phyloP scores from a whole-genome alignment of 2,888 invertebrate species.

The Listrodromus nycthemerus region DNA sequence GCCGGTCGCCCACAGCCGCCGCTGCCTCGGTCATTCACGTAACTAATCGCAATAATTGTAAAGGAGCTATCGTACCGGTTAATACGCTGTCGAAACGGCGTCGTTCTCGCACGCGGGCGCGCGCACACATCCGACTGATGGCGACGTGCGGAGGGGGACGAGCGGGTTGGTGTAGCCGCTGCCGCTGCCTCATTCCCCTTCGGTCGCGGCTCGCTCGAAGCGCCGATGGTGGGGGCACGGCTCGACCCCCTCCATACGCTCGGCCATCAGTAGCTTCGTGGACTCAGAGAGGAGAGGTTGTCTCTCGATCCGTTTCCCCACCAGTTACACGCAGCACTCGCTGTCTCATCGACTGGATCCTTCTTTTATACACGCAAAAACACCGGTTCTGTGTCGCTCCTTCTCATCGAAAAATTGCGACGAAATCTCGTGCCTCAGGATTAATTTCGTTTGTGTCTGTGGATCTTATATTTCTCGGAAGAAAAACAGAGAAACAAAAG shows the following conservation, averaged over 20 bases:
- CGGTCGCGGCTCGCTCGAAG: slow-evolving; percentile 12
- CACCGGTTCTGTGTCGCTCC: background rate
- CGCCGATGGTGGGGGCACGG: slow-evolving; percentile 69
- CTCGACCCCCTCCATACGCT: slow-evolving; percentile 77
- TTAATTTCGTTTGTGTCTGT: slow-evolving; percentile 28
- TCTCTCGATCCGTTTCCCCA: slow-evolving; percentile 52
- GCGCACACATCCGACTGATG: slow-evolving; percentile 13
- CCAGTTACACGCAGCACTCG: slow-evolving; percentile 34
- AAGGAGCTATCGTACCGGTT: slow-evolving; percentile 84
- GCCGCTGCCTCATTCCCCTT: slow-evolving; percentile 45
- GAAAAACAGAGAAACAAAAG: background rate
- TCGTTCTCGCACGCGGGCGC: slow-evolving; percentile 69
- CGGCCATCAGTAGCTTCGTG: slow-evolving; percentile 81
- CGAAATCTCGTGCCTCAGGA: slow-evolving; percentile 27
- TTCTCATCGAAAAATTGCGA: slow-evolving; percentile 28
- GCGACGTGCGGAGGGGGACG: slow-evolving; percentile 40
- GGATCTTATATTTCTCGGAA: background rate
- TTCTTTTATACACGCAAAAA: slow-evolving; percentile 17
- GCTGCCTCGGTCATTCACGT: slow-evolving; percentile 82
- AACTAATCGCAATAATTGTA: slow-evolving; percentile 83
- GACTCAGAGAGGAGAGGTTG: slow-evolving; percentile 71
- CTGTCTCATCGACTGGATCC: slow-evolving; percentile 2
- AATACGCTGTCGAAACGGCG: slow-evolving; percentile 80
- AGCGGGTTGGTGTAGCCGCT: slow-evolving; percentile 20
- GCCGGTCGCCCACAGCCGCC: slow-evolving; percentile 71